Conservation (phyloP, 2,113 vertebrate species). For the Brachionichthys hirsutus region DNA sequence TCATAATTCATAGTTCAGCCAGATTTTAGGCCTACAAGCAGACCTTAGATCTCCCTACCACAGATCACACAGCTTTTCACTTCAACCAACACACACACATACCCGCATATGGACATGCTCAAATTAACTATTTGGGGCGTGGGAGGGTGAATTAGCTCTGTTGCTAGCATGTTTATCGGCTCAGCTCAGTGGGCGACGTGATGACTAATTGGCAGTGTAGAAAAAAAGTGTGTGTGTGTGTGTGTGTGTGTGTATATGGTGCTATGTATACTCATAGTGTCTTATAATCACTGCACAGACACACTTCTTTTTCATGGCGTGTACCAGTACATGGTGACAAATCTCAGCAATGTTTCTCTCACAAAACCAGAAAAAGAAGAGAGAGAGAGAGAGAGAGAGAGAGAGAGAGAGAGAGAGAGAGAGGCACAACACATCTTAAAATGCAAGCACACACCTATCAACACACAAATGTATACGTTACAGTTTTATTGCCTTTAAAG, state of each 20-base stretch:
- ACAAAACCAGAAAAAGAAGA: neutral
- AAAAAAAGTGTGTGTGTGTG: constrained; percentile 13
- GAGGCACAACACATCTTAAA: constrained; percentile 6
- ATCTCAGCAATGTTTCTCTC: constrained; percentile 9
- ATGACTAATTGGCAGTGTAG: constrained; percentile 38
- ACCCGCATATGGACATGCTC: constrained; percentile 3
- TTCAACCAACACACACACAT: constrained; percentile 5
- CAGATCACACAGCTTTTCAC: neutral
- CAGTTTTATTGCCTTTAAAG: constrained; percentile 12
- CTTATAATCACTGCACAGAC: neutral
- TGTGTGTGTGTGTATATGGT: constrained; percentile 5
- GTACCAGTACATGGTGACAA: constrained; percentile 22
- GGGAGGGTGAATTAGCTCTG: constrained; percentile 41
- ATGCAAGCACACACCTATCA: constrained; percentile 1
- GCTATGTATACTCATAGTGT: neutral
- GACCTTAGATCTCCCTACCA: neutral
- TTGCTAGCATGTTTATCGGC: constrained; percentile 47
- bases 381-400: neutral
- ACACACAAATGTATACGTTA: constrained; percentile 1
- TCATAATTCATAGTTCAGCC: neutral
- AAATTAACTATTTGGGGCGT: constrained; percentile 12
- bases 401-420: neutral
- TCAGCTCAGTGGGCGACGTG: constrained; percentile 42
- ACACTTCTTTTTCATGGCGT: constrained; percentile 6
- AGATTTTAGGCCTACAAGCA: neutral